Conservation (phyloP, 2,797 vertebrate genomes). For the Thalassophryne amazonica region DNA sequence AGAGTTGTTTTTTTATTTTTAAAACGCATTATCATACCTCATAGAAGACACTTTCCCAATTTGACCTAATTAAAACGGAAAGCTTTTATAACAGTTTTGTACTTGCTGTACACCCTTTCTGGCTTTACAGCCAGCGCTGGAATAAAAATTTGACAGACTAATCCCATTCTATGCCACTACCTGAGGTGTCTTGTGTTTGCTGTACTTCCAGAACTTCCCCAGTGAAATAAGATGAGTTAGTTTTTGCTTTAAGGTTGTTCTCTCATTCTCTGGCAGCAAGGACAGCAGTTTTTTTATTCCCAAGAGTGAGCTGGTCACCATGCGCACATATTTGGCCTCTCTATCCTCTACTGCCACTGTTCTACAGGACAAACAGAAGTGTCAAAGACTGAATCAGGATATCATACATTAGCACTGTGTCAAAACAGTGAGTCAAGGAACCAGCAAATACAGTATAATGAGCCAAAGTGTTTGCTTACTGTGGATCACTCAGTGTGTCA, state of each 20-base stretch:
- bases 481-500: slow-evolving; percentile 91
- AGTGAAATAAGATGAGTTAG: slow-evolving; percentile 81
- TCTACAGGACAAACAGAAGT: slow-evolving; percentile 66
- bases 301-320: slow-evolving; percentile 91
- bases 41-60: too few species aligned
- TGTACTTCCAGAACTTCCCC: slow-evolving; percentile 95
- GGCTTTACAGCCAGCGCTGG: too few species aligned
- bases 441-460: not conserved
- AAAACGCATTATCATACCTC: too few species aligned
- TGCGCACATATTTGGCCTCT: slow-evolving; percentile 88
- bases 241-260: slow-evolving; percentile 74
- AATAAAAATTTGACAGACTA: too few species aligned
- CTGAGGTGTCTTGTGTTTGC: slow-evolving; percentile 88
- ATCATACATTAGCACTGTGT: not conserved
- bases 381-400: not conserved
- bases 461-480: slow-evolving; percentile 78
- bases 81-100: too few species aligned
- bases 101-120: too few species aligned
- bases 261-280: slow-evolving; percentile 81
- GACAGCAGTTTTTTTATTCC: slow-evolving; percentile 89
- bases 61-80: too few species aligned
- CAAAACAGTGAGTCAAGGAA: not conserved
- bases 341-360: slow-evolving; percentile 91
- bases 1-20: not conserved
- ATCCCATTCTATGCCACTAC: slow-evolving; percentile 55